Evolutionary conservation across 64 coral and sea anemone species (phyloP), one percentile per base, ranked within the genome.

Genomic region (Exaiptasia diaphana): DNA sequence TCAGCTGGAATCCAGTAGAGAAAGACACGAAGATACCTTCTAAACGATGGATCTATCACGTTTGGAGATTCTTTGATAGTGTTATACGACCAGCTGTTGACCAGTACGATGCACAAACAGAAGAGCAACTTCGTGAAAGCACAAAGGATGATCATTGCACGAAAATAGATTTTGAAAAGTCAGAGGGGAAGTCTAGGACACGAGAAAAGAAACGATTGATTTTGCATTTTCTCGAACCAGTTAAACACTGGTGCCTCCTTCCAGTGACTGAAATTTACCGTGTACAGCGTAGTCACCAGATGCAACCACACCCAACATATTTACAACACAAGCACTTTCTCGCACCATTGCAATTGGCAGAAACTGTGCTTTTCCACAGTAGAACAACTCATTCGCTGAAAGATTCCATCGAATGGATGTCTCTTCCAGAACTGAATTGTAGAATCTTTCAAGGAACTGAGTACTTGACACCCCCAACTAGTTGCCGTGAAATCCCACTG

Each of bases 221-320:
- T 31, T 4, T 36, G n/a, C 1, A 37, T 26, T 3, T 67, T 0
- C 7, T 87, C 0, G 20, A 25, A 15, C 84, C 60, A 13, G 49
- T 87, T 0, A 67, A 35, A 26, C 13, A 56, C 3, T 87, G 84
- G 84, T 40, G 60, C 15, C 26, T 87, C 14, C 74, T 87, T 31
- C 84, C 84, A 29, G 58, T 37, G 5, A 78, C 71, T 11, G 73
- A 77, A 44, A 68, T 7, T n/a, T n/a, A n/a, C n/a, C n/a, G n/a
- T n/a, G 12, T 35, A n/a, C 3, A 35, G 32, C 33, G 14, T 35
- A 13, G 38, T 6, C 14, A 33, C 15, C 0, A 8, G 37, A 4
- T 17, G 5, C 6, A 46, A 4, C 9, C 3, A 4, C 1, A n/a
- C n/a, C n/a, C n/a, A n/a, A n/a, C n/a, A n/a, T n/a, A n/a, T n/a